Evolutionary conservation across 1,140 invertebrate genomes (phyloP), one percentile per base, ranked within the genome.

Genomic region (Lepidurus apus): DNA sequence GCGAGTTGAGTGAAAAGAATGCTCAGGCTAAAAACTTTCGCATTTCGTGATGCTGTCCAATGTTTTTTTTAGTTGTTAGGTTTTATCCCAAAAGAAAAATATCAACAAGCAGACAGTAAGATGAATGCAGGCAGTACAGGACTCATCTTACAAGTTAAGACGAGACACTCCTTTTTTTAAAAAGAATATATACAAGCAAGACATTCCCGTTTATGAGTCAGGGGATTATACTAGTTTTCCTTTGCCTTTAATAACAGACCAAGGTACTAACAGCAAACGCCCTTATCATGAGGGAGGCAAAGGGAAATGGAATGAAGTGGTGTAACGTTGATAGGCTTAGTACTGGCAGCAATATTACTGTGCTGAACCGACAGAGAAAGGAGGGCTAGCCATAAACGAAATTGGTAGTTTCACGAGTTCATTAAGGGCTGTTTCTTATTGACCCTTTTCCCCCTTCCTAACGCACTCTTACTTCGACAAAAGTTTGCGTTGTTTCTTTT

Each of bases 371-470:
- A 21, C 53, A 21, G 53, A 9, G 21, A 17, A 65, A 21, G 53
- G 53, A 65, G 53, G 53, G 53, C 17, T 21, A 21, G 53, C 21
- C 53, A 65, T 65, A 65, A 65, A 65, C 53, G 53, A 65, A 65
- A 65, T 65, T 65, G 53, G 9, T 65, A 65, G 17, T 65, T 65
- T 65, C 53, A 65, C 9, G 53, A 65, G 53, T 65, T 65, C 53
- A 65, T 65, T 65, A 65, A 65, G 53, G 21, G 53, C 53, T 65
- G 53, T 65, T 65, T 65, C 53, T 65, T 65, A 65, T 65, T 65
- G 53, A 65, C 53, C 53, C 21, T 65, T 65, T 7, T 5, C 47
- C 53, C 53, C 8, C 6, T 1, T 65, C 53, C 17, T 21, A 65
- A 7, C 21, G 53, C 13, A 65, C 17, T 65, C 17, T 65, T 65